Evolutionary conservation across 2,888 invertebrate species (phyloP), one percentile per base, ranked within the genome.

Genomic region (Graphium colonna): DNA sequence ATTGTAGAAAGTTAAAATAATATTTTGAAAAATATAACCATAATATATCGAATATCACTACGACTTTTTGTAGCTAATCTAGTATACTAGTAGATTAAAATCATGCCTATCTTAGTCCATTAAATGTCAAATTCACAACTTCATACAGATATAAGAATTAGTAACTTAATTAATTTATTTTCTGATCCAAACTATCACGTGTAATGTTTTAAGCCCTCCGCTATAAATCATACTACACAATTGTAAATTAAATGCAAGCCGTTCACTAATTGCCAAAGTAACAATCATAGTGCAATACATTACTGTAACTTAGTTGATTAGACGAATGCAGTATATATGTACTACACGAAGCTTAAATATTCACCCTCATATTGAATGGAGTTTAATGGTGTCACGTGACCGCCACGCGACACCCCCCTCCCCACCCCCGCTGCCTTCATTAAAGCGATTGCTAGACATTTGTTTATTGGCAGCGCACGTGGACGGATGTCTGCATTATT

Each of bases 401-500:
- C 52, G 79, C 62, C 88, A 84, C 88, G 85, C 68, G 88, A 46
- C 74, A 3, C 61, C 60, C 62, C 56, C 61, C 62, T 57, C 60
- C 45, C 52, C 17, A 67, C 61, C 68, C 76, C 78, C 76, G 75
- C 64, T 60, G 58, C 75, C 72, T 81, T 86, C 86, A 88, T 88
- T 89, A 88, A 77, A 68, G 53, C 75, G 77, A 88, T 86, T 81
- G 82, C 79, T 72, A 72, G 75, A 82, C 80, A 87, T 87, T 88
- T 86, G 85, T 83, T 82, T 82, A 71, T 71, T 64, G 71, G 67
- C 62, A 75, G 69, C 73, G 81, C 85, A 82, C 83, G 81, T 80
- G 82, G 66, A 62, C 81, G 75, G 79, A 82, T 83, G 86, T 81
- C 77, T 89, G 86, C 86, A 89, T 89, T 88, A 89, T 88, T 89